These are phyloP conservation scores for Lordiphosa collinella DNA, from an alignment of 1,140 invertebrate species.

Conservation along the genomic window DNA sequence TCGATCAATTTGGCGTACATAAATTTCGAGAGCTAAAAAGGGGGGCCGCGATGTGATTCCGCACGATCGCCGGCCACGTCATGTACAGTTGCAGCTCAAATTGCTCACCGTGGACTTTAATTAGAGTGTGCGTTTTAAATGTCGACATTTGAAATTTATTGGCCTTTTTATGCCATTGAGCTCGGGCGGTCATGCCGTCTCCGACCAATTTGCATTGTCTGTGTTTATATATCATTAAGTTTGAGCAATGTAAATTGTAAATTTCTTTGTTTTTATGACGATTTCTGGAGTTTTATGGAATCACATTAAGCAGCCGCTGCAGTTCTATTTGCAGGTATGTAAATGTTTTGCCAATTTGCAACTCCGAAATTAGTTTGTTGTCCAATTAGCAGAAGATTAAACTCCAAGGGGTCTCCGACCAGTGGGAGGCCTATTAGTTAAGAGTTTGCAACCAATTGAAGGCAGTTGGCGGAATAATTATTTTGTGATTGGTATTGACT, in stretches of 20 bases:
- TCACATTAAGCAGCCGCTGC: constrained; percentile 2
- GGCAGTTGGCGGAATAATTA: background rate
- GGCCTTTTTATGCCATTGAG: constrained; percentile 48
- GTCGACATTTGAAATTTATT: constrained; percentile 64
- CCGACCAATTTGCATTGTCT: constrained; percentile 36
- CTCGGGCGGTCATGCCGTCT: too few species aligned
- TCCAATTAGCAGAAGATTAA: constrained; percentile 33
- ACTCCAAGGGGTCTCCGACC: constrained; percentile 2
- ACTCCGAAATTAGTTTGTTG: constrained; percentile 4
- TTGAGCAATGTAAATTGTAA: background rate
- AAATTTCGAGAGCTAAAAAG: constrained; percentile 33
- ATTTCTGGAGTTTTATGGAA: constrained; percentile 18
- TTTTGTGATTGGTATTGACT: too few species aligned
- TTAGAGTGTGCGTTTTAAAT: constrained; percentile 71
- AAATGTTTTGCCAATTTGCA: constrained; percentile 34
- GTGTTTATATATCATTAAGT: constrained; percentile 17
- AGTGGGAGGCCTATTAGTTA: constrained; percentile 30
- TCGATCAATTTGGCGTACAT: constrained; percentile 65
- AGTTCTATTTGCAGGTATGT: constrained; percentile 15
- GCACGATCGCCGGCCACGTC: constrained; percentile 47
- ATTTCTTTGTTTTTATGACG: constrained; percentile 25
- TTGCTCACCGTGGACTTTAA: constrained; percentile 46
- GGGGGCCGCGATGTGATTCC: constrained; percentile 6
- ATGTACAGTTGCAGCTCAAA: constrained; percentile 15
- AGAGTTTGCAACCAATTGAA: constrained; percentile 4